These are phyloP conservation scores for Craniophora ligustri DNA, from an alignment of 2,888 invertebrate genomes.

Conservation along the genomic window DNA sequence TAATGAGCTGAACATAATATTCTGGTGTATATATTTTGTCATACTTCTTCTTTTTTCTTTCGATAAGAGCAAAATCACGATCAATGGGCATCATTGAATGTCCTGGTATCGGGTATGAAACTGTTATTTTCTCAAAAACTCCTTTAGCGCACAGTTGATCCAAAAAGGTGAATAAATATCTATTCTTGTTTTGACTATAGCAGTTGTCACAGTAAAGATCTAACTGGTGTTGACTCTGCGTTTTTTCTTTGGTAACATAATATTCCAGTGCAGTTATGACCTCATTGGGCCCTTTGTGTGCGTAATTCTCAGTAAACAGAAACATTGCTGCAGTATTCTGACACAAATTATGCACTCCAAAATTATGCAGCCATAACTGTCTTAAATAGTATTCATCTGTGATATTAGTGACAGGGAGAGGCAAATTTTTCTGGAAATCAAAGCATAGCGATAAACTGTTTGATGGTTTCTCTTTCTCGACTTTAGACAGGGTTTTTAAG, in stretches of 20 bases:
- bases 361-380: conserved; percentile 17
- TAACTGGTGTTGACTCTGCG: conserved; percentile 1
- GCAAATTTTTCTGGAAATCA: background rate
- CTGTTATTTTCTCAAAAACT: conserved; percentile 30
- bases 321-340: conserved; percentile 5
- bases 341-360: no score
- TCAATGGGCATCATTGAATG: conserved; percentile 55
- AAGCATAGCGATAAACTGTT: no score
- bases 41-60: conserved; percentile 22
- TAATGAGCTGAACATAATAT: conserved; percentile 1
- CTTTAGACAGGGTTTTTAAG: background rate
- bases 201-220: conserved; percentile 9
- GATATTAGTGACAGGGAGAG: conserved; percentile 11
- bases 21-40: conserved; percentile 26
- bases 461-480: conserved; percentile 3
- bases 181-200: conserved; percentile 17
- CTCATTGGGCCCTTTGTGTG: conserved; percentile 15
- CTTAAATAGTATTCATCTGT: conserved; percentile 11
- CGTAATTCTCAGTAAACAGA: conserved; percentile 10
- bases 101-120: conserved; percentile 49
- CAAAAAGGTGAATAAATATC: no score
- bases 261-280: conserved; percentile 8
- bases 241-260: conserved; percentile 2
- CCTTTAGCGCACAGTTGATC: conserved; percentile 29
- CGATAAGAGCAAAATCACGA: conserved; percentile 50